Evolutionary conservation across 1,140 invertebrate species (phyloP), one percentile per base, ranked within the genome.

Genomic region (Zaprionus davidi): DNA sequence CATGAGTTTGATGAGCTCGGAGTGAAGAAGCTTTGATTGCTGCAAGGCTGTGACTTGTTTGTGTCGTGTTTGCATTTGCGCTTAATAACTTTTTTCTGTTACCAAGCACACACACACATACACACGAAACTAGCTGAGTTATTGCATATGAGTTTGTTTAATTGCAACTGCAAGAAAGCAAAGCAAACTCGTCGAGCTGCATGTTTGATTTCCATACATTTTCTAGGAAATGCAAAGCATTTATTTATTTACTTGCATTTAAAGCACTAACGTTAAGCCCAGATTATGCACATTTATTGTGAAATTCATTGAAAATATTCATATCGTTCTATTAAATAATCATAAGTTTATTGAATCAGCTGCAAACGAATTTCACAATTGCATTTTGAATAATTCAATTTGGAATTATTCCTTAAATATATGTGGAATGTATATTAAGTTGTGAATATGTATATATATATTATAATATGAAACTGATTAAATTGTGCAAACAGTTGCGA

Each of bases 71-170:
- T 88, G 76, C 74, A 71, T 84, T 81, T 76, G 68, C 72, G 78
- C 81, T 81, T 88, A 88, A 88, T 87, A 87, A 83, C 74, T 81
- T 79, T 79, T 72, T 36, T 69, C 70, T 71, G 66, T 69, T 78
- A 63, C 71, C 78, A 57, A 49, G 58, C 62, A 36, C 26, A 41
- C 22, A 41, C 22, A 24, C n/a, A 58, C 38, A 49, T 22, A 49
- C 31, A 11, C 31, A 31, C 9, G 9, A 9, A 34, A 34, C 56
- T 73, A 68, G 72, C 55, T 3, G 71, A 38, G 44, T 44, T 31
- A 68, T 60, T 55, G 53, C 34, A 24, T 73, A 34, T 44, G 36
- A 34, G 56, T 56, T 41, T 56, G 15, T 12, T 55, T 74, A 69
- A 62, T 69, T 74, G 71, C 49, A 62, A 34, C 26, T 74, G 38